Conservation (phyloP, 1,140 invertebrate species). For the Ceratosolen solmsi region DNA sequence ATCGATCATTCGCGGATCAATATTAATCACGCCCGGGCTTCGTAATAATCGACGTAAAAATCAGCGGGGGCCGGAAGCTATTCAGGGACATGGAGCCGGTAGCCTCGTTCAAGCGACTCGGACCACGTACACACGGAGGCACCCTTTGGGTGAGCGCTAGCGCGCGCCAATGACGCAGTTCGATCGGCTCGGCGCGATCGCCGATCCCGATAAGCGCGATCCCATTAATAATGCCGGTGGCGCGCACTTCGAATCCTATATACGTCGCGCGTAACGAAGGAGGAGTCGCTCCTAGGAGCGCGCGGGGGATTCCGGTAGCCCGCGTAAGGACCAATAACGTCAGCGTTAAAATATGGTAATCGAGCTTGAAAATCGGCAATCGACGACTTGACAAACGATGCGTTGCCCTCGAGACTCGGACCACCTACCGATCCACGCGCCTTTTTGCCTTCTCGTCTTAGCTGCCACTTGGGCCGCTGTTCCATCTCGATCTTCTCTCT, state of each 20-base stretch:
- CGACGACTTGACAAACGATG: constrained; percentile 74
- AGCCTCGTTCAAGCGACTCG: no score
- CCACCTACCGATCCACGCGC: constrained; percentile 65
- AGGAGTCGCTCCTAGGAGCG: not conserved
- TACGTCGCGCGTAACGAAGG: not conserved
- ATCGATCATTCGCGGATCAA: constrained; percentile 10
- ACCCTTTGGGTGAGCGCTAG: constrained; percentile 5
- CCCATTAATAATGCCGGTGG: constrained; percentile 47
- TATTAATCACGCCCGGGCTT: constrained; percentile 32
- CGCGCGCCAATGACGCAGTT: constrained; percentile 13
- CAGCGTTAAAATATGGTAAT: constrained; percentile 74
- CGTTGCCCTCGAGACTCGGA: constrained; percentile 63
- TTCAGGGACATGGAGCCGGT: not conserved
- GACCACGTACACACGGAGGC: not conserved
- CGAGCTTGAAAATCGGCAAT: constrained; percentile 69
- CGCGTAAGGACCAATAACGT: constrained; percentile 64
- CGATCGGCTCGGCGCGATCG: constrained; percentile 34
- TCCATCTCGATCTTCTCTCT: constrained; percentile 22
- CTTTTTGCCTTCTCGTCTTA: constrained; percentile 58
- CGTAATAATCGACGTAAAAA: constrained; percentile 35
- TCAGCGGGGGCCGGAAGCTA: not conserved
- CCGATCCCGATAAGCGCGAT: constrained; percentile 42
- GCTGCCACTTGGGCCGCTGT: constrained; percentile 51
- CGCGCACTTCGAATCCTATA: not conserved
- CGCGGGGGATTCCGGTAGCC: constrained; percentile 69